Base-by-base conservation (phyloP, 2,113 vertebrate genomes). In the Lota lota region DNA sequence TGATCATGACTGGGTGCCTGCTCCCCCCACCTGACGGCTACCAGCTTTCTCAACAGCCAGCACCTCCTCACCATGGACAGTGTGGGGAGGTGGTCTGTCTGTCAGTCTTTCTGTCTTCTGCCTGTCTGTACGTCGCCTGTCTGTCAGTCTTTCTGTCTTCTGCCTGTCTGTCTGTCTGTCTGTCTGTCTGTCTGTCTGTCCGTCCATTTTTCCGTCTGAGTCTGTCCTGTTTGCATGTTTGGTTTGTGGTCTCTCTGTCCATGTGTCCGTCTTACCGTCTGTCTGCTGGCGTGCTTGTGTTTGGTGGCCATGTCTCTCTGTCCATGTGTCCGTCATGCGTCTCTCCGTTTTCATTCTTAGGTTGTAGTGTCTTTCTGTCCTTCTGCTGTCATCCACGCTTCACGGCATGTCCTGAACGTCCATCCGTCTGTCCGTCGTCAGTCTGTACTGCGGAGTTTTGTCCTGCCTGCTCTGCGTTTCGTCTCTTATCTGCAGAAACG, bases 101-200 rank as follows among this genome's bases (percentile, higher is more conserved):
- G 69, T 74, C 74, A 78, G 77, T 76, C 75, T 75, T 51, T 66
- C 68, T 70, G 69, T 80, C 79, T 33, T 33, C 64, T 74, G 65
- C 68, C 22, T 67, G 40, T 21, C 20, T 67, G 4, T 61, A 20
- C 21, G 22, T 4, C 60, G 24, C 64, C 54, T 64, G 2, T 50
- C 54, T 72, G n/a, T n/a, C n/a, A n/a, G n/a, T n/a, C n/a, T n/a
- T 18, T 21, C 24, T 62, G 54, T 21, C 24, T 53, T n/a, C n/a
- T n/a, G 36, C 61, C 47, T 61, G 51, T 75, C 28, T 67, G 20
- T 78, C 63, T 72, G 51, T 63, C 4, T 28, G 19, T 66, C 19
- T 70, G 63, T 66, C 53, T 65, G 62, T 63, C 50, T 72, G 61
- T 74, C 66, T 68, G 73, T 51, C 67, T 2, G 2, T 20, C 22